These are phyloP conservation scores for Zingel zingel DNA, from an alignment of 2,113 vertebrate genomes.

Conservation along the genomic window DNA sequence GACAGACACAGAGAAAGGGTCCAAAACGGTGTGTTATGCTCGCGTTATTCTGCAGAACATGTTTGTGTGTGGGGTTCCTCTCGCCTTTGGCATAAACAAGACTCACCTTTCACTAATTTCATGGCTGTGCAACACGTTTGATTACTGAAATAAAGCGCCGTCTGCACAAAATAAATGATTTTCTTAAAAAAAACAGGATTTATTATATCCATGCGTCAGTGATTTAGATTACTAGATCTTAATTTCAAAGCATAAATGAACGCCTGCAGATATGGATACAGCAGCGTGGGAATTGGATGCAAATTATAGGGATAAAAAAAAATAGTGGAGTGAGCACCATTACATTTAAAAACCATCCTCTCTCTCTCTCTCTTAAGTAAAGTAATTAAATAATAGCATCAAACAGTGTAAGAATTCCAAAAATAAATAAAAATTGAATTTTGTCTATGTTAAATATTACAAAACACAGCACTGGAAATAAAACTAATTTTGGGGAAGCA, in stretches of 20 bases:
- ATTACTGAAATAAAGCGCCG: conserved; percentile 36
- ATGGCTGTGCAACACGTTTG: conserved; percentile 38
- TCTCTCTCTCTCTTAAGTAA: not conserved
- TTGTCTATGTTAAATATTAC: not conserved
- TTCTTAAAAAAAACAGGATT: not conserved
- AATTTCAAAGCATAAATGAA: conserved; percentile 24
- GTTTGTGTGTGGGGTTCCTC: conserved; percentile 39
- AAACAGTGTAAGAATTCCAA: not conserved
- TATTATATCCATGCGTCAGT: conserved; percentile 13
- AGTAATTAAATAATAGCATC: not conserved
- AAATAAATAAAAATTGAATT: not conserved
- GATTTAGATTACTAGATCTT: conserved; percentile 34
- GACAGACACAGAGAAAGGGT: conserved; percentile 9
- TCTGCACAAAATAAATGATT: conserved; percentile 9
- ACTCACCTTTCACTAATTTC: conserved; percentile 65
- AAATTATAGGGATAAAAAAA: not conserved
- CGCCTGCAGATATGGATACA: conserved; percentile 9
- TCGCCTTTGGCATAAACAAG: conserved; percentile 48
- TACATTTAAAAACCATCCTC: not conserved
- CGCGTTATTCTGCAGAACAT: conserved; percentile 30
- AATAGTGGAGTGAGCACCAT: not conserved
- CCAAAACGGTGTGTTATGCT: conserved; percentile 18
- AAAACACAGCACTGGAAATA: not conserved
- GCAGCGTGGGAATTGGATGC: not conserved
- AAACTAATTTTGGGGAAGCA: not conserved